phyloP scores from a whole-genome alignment of 2,888 invertebrate genomes.

The Trilocha varians region DNA sequence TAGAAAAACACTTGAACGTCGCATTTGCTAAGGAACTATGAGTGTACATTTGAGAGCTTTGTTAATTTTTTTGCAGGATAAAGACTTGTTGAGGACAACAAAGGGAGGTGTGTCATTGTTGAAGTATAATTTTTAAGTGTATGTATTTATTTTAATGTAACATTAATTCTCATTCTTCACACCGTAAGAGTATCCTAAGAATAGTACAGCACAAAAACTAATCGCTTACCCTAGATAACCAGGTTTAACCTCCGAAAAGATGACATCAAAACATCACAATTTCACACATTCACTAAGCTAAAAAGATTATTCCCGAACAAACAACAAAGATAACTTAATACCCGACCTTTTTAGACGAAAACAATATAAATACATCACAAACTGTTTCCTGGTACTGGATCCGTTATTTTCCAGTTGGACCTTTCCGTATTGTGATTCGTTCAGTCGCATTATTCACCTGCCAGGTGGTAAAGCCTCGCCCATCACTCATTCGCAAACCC shows the following conservation, averaged over 20 bases:
- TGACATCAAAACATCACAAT: no score
- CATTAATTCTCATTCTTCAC: no score
- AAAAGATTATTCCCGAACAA: background rate
- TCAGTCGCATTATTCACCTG: slow-evolving; percentile 37
- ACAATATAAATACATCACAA: background rate
- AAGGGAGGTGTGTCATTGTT: no score
- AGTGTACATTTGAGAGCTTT: background rate
- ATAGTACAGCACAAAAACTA: no score
- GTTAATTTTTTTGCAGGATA: background rate
- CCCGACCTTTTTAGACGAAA: background rate
- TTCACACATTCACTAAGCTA: no score
- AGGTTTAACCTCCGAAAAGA: no score
- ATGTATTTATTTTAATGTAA: no score
- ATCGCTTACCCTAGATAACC: no score
- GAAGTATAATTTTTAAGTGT: no score
- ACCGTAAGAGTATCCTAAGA: no score
- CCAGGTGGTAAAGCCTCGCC: slow-evolving; percentile 29
- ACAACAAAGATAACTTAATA: background rate
- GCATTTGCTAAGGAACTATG: background rate
- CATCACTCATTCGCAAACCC: slow-evolving; percentile 39
- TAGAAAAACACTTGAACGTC: background rate
- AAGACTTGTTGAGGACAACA: no score
- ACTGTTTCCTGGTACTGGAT: slow-evolving; percentile 4
- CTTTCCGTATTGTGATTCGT: slow-evolving; percentile 28
- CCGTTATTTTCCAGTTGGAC: slow-evolving; percentile 19